Evolutionary conservation across 2,797 vertebrate genomes (phyloP), one percentile per base, ranked within the genome.

Genomic region (Megaceryle alcyon): DNA sequence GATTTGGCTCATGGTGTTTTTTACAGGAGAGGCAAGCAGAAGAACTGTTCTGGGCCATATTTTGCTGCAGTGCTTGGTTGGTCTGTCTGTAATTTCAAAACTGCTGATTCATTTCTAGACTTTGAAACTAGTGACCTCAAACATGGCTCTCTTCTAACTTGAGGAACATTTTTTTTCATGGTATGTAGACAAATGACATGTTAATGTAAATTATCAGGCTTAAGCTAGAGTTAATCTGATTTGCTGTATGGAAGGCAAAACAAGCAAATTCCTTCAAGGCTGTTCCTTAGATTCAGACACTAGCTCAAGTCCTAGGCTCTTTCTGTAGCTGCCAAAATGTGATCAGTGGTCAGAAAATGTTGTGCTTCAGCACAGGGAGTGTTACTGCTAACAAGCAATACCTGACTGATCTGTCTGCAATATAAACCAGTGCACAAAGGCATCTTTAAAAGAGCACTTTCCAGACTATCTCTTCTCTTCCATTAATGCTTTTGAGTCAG

Each of bases 61-160:
- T 85, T 86, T 88, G 46, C 77, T 94, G 59, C 29, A 73, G 7
- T 75, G 70, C 44, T 92, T 84, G 14, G 37, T 65, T 92, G 79
- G n/a, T 82, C 56, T 80, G 86, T 73, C 88, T 73, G 31, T 81
- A n/a, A 85, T 83, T 92, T 96, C 79, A 39, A 93, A 97, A 95
- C 25, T 96, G 96, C 96, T 94, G 96, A 97, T 81, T 98, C 96
- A 97, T 72, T 96, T 93, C 92, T 70, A 75, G 53, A 46, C 35
- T 94, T 95, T 85, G 73, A 96, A 88, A 71, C 31, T 86, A 95
- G 77, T 88, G 88, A 88, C 82, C 89, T 51, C 43, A 94, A 92
- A 92, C 31, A 78, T 1, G 5, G n/a, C 86, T 79, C 15, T 75
- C 59, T 56, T 95, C 89, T 90, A 89, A 92, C 92, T 60, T 81